Evolutionary conservation across 1,140 invertebrate species (phyloP).

Genomic region (Penaeus chinensis): DNA sequence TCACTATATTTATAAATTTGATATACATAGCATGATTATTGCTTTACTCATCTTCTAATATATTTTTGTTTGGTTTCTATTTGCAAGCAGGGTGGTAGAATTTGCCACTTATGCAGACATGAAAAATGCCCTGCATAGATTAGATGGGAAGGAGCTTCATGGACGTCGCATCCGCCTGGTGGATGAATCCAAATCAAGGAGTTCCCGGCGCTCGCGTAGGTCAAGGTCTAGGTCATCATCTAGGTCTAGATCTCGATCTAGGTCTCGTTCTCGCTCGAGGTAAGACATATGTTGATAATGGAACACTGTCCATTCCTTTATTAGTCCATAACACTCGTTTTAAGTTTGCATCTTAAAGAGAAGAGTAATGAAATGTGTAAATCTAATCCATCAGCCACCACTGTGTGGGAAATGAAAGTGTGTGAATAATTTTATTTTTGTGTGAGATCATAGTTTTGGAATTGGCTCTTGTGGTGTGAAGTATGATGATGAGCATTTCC

Average conservation of each 20-base stretch:
- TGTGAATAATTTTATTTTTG: no score
- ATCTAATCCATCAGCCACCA: no score
- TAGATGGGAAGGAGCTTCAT: conserved; percentile 96
- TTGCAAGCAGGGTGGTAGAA: conserved; percentile 85
- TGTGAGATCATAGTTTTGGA: no score
- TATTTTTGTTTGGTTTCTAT: background rate
- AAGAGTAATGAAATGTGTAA: no score
- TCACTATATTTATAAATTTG: conserved; percentile 3
- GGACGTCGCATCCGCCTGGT: conserved; percentile 89
- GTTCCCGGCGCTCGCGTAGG: conserved; percentile 73
- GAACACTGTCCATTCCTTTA: background rate
- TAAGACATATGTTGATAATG: background rate
- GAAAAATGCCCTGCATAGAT: conserved; percentile 94
- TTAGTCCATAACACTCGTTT: background rate
- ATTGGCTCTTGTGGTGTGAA: no score
- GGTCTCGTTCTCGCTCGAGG: conserved; percentile 75
- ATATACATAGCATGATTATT: background rate
- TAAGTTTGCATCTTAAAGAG: no score
- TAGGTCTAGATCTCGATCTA: conserved; percentile 68
- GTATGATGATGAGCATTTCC: background rate
- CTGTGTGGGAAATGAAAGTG: no score
- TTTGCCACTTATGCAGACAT: conserved; percentile 92
- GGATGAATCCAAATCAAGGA: conserved; percentile 79
- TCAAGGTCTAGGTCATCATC: conserved; percentile 77
- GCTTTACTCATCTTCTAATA: background rate